Percentiles rank a stretch among this genome's conserved stretches.
phyloP scores from a whole-genome alignment of 2,113 vertebrate species.

The Gobiocypris rarus region DNA sequence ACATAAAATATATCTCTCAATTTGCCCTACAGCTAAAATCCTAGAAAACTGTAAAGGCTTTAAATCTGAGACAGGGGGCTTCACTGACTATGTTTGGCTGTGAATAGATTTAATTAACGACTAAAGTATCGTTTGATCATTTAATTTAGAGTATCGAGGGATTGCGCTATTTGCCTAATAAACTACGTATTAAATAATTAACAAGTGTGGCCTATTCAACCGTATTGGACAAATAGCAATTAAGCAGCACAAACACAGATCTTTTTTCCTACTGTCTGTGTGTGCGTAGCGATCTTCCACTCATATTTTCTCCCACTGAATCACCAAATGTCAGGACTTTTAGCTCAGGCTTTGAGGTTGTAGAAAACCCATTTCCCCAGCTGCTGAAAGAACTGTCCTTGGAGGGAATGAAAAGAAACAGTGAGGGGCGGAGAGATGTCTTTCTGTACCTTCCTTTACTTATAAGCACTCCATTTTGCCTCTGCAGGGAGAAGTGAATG shows the following conservation, averaged over 20 bases:
- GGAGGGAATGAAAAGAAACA: background rate
- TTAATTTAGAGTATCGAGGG: constrained; percentile 46
- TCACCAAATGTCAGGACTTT: constrained; percentile 39
- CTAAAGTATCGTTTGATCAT: constrained; percentile 54
- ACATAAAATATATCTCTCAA: background rate
- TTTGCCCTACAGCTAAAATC: background rate
- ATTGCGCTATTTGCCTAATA: constrained; percentile 47
- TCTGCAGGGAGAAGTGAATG: constrained; percentile 76
- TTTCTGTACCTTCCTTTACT: constrained; percentile 18
- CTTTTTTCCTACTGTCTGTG: background rate
- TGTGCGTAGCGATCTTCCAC: too few relatives aligned
- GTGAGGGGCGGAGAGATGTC: constrained; percentile 31
- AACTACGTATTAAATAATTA: constrained; percentile 50
- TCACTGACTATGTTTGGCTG: constrained; percentile 35
- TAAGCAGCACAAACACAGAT: constrained; percentile 20
- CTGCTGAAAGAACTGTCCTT: constrained; percentile 18
- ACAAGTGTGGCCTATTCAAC: constrained; percentile 40
- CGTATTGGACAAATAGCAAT: constrained; percentile 4
- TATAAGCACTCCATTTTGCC: constrained; percentile 47
- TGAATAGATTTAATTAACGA: constrained; percentile 46
- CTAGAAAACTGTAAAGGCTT: background rate
- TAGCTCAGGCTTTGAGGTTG: constrained; percentile 15
- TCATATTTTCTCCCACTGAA: constrained; percentile 16
- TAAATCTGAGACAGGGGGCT: background rate
- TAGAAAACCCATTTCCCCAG: constrained; percentile 13